Evolutionary conservation across 2,797 vertebrate genomes (phyloP).

Genomic region (Carapus acus): DNA sequence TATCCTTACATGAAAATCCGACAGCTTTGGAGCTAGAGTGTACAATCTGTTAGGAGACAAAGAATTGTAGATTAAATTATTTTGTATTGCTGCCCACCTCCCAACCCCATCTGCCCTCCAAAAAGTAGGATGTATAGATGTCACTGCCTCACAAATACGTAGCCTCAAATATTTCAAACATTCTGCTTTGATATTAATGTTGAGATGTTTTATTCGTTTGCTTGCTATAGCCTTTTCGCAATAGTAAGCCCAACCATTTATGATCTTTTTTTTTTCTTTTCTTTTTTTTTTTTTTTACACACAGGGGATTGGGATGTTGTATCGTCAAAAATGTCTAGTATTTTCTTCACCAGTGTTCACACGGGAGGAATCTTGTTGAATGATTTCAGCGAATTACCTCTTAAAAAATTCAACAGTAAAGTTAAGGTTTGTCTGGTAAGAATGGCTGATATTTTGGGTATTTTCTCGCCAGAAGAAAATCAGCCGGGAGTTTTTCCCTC

Average conservation of each 20-base stretch:
- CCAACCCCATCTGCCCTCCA: neutral
- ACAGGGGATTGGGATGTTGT: conserved; percentile 21
- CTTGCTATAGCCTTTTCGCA: conserved; percentile 45
- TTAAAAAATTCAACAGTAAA: too few relatives aligned
- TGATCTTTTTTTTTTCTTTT: conserved; percentile 18
- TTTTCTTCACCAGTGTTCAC: conserved; percentile 56
- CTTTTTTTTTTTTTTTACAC: conserved; percentile 1
- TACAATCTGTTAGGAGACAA: conserved; percentile 63
- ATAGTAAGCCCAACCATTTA: conserved; percentile 30
- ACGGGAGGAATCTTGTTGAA: conserved; percentile 40
- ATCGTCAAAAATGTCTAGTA: conserved; percentile 41
- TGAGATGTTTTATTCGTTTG: conserved; percentile 39
- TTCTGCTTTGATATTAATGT: conserved; percentile 58
- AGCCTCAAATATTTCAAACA: conserved; percentile 60
- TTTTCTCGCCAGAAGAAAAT: too few relatives aligned
- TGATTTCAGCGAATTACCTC: conserved; percentile 34
- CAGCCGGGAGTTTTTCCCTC: conserved; percentile 56
- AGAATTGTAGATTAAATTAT: conserved; percentile 67
- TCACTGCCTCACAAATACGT: conserved; percentile 65
- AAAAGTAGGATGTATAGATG: conserved; percentile 59
- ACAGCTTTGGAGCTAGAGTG: too few relatives aligned
- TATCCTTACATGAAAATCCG: too few relatives aligned
- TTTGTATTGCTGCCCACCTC: conserved; percentile 62
- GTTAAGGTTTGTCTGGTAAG: too few relatives aligned
- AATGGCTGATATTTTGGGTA: too few relatives aligned